Evolutionary conservation across 37 sponge, comb jelly and placozoan genomes (phyloP).

Genomic region (Agelas oroides): DNA sequence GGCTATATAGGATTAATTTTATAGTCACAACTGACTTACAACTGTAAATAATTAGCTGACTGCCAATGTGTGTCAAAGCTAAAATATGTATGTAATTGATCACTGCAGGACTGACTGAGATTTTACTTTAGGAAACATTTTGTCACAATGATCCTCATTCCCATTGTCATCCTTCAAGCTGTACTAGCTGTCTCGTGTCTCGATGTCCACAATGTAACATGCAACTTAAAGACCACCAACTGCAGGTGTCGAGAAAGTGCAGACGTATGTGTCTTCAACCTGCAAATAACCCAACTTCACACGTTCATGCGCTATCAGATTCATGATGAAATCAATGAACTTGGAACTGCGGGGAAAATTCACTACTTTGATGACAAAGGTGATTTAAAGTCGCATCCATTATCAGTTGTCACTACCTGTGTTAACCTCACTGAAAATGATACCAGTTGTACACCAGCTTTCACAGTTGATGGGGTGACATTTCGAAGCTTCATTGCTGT

Average conservation of each 20-base stretch:
- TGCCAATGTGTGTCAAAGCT: too few relatives aligned
- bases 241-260: background rate
- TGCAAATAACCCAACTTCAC: background rate
- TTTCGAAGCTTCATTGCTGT: slow-evolving; percentile 31
- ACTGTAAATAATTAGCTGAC: too few relatives aligned
- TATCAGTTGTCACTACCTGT: background rate
- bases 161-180: too few relatives aligned
- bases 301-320: slow-evolving; percentile 13
- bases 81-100: too few relatives aligned
- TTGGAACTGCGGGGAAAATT: background rate
- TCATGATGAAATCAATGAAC: background rate
- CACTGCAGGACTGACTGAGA: too few relatives aligned
- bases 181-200: too few relatives aligned
- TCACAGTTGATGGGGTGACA: slow-evolving; percentile 27
- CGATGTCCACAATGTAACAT: too few relatives aligned
- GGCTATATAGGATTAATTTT: too few relatives aligned
- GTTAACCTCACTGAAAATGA: background rate
- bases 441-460: slow-evolving; percentile 12
- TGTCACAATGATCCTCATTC: too few relatives aligned
- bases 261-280: background rate
- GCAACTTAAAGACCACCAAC: too few relatives aligned
- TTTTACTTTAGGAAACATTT: too few relatives aligned
- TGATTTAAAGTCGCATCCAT: background rate
- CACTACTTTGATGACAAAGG: background rate
- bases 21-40: too few relatives aligned